Evolutionary conservation across 2,113 vertebrate species (phyloP).

Genomic region (Phaethon lepturus): DNA sequence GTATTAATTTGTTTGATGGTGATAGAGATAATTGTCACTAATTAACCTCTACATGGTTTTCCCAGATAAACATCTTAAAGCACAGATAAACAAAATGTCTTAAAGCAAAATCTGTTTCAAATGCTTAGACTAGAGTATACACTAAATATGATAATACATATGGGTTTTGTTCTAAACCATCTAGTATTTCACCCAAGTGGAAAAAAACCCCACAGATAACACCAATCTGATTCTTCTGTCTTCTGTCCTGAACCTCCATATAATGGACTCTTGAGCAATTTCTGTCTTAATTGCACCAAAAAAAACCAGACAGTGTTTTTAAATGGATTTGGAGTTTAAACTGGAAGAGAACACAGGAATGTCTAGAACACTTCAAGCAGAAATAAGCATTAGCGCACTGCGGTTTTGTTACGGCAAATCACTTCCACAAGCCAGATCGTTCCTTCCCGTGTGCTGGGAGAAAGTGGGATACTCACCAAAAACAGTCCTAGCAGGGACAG

Average conservation of each 20-base stretch:
- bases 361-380: neutral
- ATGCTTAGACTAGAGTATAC: neutral
- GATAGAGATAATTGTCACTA: constrained; percentile 20
- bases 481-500: constrained; percentile 94
- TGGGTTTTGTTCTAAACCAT: neutral
- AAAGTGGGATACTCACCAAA: constrained; percentile 86
- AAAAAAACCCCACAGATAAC: neutral
- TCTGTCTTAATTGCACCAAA: neutral
- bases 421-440: neutral
- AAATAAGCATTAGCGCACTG: neutral
- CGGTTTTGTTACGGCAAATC: neutral
- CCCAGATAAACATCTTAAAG: constrained; percentile 17
- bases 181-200: neutral
- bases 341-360: neutral
- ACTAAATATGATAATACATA: neutral
- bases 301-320: neutral
- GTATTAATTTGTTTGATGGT: constrained; percentile 36
- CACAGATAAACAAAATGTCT: constrained; percentile 15
- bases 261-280: neutral
- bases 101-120: neutral
- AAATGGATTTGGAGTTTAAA: neutral
- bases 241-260: neutral
- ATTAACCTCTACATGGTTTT: constrained; percentile 23
- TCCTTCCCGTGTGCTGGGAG: neutral
- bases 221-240: neutral